Percentiles rank a stretch among this genome's conserved stretches.
These are phyloP conservation scores for Xenopus petersii DNA, from an alignment of 2,797 vertebrate genomes.

Conservation along the genomic window DNA sequence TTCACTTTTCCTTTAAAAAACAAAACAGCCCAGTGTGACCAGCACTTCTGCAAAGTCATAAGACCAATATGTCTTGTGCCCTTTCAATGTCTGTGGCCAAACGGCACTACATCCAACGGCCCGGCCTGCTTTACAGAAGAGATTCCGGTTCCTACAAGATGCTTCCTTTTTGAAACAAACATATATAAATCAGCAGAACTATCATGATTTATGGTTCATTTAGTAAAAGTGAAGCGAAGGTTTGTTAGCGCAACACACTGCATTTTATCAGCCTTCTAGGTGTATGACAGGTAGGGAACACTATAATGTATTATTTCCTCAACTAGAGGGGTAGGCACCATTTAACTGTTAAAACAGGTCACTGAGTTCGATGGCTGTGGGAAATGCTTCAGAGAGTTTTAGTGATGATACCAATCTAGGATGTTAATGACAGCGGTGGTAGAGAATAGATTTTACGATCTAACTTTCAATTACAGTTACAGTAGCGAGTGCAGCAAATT, in stretches of 20 bases:
- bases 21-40: too few relatives aligned
- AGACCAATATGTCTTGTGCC: too few relatives aligned
- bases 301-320: constrained; percentile 28
- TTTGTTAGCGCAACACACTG: neutral
- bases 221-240: too few relatives aligned
- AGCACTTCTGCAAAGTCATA: too few relatives aligned
- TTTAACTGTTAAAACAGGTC: constrained; percentile 47
- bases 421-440: constrained; percentile 47
- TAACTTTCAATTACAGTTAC: constrained; percentile 49
- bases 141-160: too few relatives aligned
- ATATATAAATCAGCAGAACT: too few relatives aligned
- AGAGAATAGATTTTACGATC: constrained; percentile 48
- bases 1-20: too few relatives aligned
- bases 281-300: constrained; percentile 22
- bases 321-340: constrained; percentile 30
- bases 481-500: constrained; percentile 48
- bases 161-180: too few relatives aligned
- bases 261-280: constrained; percentile 3
- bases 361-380: constrained; percentile 44
- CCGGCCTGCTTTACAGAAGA: too few relatives aligned
- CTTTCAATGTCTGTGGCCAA: too few relatives aligned
- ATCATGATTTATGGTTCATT: too few relatives aligned
- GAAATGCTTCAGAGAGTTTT: constrained; percentile 50
- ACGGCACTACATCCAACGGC: too few relatives aligned
- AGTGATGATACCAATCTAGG: constrained; percentile 48